Conservation (phyloP, 1,140 invertebrate species). For the Homarus americanus region DNA sequence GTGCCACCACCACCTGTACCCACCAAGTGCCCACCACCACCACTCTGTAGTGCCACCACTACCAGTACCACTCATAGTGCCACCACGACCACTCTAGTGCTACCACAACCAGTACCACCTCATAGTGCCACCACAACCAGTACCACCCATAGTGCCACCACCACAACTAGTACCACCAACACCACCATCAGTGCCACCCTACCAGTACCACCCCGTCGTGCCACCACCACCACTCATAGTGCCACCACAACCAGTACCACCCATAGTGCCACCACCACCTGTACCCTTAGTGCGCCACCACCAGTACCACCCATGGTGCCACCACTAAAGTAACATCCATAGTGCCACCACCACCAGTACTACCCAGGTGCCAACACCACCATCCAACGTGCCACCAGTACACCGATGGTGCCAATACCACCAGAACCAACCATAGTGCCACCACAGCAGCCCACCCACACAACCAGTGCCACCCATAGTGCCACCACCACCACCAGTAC, state of each 20-base stretch:
- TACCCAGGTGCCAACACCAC: too few relatives aligned
- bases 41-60: too few relatives aligned
- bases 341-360: not conserved
- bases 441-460: not conserved
- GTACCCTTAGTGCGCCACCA: too few relatives aligned
- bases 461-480: too few relatives aligned
- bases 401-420: too few relatives aligned
- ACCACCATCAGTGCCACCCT: not conserved
- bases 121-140: too few relatives aligned
- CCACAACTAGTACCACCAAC: not conserved
- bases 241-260: not conserved
- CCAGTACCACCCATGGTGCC: too few relatives aligned
- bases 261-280: not conserved
- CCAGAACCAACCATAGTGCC: not conserved
- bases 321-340: not conserved
- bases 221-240: not conserved
- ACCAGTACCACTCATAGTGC: too few relatives aligned
- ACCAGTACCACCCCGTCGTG: not conserved
- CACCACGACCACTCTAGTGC: not conserved
- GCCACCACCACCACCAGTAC: not conserved
- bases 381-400: too few relatives aligned
- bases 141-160: not conserved
- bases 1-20: too few relatives aligned
- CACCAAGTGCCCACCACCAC: too few relatives aligned
- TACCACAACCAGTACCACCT: not conserved